phyloP scores from a whole-genome alignment of 2,797 vertebrate species.

The Numenius phaeopus region DNA sequence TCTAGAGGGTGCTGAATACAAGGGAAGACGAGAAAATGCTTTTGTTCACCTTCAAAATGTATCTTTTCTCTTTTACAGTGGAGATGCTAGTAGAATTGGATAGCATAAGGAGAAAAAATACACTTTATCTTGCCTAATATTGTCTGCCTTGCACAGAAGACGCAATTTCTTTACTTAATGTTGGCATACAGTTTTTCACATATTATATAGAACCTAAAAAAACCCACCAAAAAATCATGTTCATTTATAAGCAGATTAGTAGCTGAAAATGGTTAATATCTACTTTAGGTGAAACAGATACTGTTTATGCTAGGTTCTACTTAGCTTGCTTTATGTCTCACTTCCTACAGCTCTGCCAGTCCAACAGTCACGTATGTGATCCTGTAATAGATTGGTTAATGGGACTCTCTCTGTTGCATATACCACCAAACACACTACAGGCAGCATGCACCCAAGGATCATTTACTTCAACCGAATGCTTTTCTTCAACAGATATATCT shows the following conservation, averaged over 20 bases:
- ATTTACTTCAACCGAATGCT: conserved; percentile 21
- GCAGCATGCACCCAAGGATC: not conserved
- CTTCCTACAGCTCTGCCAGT: not conserved
- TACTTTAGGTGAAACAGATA: not conserved
- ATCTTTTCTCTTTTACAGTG: not conserved
- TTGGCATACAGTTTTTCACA: not conserved
- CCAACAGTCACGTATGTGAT: not conserved
- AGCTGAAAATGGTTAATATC: not conserved
- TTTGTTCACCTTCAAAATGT: not conserved
- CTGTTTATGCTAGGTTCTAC: not conserved
- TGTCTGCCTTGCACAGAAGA: not conserved
- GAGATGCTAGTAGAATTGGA: not conserved
- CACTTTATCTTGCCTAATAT: not conserved
- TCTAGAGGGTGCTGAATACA: not conserved
- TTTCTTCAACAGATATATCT: not conserved
- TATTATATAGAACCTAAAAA: not conserved
- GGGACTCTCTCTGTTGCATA: not conserved
- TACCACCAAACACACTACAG: not conserved
- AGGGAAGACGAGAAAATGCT: not conserved
- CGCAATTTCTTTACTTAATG: not conserved
- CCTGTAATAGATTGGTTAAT: not conserved
- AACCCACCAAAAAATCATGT: fast-evolving
- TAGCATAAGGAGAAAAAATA: not conserved
- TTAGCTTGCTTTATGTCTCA: not conserved
- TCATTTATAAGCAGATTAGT: not conserved